Percentiles rank a stretch among this genome's conserved stretches.
Evolutionary conservation across 2,797 vertebrate species (phyloP).

Genomic region (Sebastes reedi): DNA sequence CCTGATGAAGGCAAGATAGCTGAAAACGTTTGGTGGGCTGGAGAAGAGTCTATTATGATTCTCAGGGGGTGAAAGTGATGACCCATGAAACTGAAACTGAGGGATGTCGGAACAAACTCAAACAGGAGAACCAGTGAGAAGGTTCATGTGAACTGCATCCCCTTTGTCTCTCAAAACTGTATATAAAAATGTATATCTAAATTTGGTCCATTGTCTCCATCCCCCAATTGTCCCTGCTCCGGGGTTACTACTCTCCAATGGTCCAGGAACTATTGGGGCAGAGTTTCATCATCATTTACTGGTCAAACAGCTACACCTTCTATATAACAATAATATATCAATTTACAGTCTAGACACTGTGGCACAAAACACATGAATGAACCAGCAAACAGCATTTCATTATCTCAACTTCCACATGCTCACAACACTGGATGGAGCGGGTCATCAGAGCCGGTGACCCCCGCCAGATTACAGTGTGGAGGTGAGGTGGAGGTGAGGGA

Average conservation of each 20-base stretch:
- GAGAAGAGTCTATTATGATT: no score
- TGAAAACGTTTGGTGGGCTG: no score
- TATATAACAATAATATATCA: neutral
- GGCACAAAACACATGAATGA: neutral
- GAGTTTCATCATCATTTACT: neutral
- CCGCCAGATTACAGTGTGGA: constrained; percentile 10
- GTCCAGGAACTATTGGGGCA: no score
- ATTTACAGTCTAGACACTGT: neutral
- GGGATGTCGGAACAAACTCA: neutral
- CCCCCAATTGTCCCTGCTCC: no score
- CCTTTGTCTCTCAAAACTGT: neutral
- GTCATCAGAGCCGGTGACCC: neutral
- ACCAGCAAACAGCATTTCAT: neutral
- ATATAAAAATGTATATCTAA: neutral
- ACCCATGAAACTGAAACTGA: neutral
- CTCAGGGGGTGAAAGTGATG: fast-evolving
- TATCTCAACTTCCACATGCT: constrained; percentile 8
- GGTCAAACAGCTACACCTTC: no score
- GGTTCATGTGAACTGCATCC: neutral
- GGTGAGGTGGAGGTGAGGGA: constrained; percentile 45
- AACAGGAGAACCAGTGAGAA: neutral
- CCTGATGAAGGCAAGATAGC: no score
- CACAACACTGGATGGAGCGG: neutral
- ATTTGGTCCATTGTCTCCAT: neutral
- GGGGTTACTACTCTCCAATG: no score